Evolutionary conservation across 2,888 invertebrate species (phyloP).

Genomic region (Limenitis camilla): DNA sequence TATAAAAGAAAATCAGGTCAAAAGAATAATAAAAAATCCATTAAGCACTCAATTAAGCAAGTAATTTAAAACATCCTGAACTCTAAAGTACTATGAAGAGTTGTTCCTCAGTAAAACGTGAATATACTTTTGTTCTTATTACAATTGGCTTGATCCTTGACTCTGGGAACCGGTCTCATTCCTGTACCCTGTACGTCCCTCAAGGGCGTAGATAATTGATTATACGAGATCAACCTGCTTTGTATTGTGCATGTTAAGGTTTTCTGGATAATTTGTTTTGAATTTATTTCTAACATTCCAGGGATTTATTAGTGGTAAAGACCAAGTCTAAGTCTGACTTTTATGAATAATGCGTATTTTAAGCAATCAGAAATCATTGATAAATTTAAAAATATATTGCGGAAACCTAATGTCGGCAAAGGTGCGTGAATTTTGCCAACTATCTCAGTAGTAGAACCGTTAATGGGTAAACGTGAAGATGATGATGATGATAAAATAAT

Average conservation of each 20-base stretch:
- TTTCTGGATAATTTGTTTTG: background rate
- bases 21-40: background rate
- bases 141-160: background rate
- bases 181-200: constrained; percentile 4
- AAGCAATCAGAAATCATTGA: too few relatives aligned
- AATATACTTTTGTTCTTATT: constrained; percentile 6
- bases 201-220: constrained; percentile 16
- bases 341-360: too few relatives aligned
- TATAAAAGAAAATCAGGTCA: background rate
- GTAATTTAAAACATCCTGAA: background rate
- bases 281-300: background rate
- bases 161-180: constrained; percentile 12
- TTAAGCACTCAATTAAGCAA: background rate
- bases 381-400: too few relatives aligned
- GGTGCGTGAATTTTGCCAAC: too few relatives aligned
- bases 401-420: too few relatives aligned
- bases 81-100: background rate
- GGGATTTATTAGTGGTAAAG: too few relatives aligned
- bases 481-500: too few relatives aligned
- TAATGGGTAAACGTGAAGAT: too few relatives aligned
- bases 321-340: too few relatives aligned
- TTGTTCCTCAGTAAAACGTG: constrained; percentile 1
- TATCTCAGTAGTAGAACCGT: too few relatives aligned
- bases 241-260: background rate
- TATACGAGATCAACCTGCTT: constrained; percentile 5